Evolutionary conservation across 1,140 invertebrate genomes (phyloP).

Genomic region (Drosophila orosa): DNA sequence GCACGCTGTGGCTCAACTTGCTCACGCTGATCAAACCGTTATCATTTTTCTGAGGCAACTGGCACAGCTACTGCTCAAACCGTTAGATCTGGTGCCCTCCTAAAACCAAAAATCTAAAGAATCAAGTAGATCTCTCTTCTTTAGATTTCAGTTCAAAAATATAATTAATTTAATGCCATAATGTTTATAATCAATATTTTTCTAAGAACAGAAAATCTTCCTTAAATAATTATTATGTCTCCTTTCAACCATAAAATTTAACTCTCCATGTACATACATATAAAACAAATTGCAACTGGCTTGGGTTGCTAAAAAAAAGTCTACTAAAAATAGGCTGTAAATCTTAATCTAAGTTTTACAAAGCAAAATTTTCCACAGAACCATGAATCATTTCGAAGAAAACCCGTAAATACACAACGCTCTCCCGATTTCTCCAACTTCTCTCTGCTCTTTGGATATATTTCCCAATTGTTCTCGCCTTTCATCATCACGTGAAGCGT

Average conservation of each 20-base stretch:
- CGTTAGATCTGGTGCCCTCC: too few species aligned
- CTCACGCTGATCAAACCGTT: too few species aligned
- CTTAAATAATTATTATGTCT: neutral
- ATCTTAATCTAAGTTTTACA: slow-evolving; percentile 4
- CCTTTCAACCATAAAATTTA: neutral
- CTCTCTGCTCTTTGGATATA: neutral
- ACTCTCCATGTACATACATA: neutral
- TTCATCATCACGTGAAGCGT: slow-evolving; percentile 51
- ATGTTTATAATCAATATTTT: neutral
- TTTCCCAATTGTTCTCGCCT: slow-evolving; percentile 22
- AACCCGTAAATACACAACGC: slow-evolving; percentile 23
- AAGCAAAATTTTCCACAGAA: slow-evolving; percentile 29
- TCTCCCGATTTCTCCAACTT: slow-evolving; percentile 6
- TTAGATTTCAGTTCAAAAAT: too few species aligned
- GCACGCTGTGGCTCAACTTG: too few species aligned
- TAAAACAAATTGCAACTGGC: neutral
- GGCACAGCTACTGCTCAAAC: too few species aligned
- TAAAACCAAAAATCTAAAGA: neutral
- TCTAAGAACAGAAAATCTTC: neutral
- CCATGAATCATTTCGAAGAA: slow-evolving; percentile 44
- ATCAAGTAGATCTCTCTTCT: neutral
- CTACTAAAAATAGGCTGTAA: slow-evolving; percentile 9
- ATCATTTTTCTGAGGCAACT: too few species aligned
- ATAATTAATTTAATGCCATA: neutral
- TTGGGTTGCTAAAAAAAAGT: neutral